Evolutionary conservation across 2,888 invertebrate genomes (phyloP).

Genomic region (Gastracanthus pulcherrimus): DNA sequence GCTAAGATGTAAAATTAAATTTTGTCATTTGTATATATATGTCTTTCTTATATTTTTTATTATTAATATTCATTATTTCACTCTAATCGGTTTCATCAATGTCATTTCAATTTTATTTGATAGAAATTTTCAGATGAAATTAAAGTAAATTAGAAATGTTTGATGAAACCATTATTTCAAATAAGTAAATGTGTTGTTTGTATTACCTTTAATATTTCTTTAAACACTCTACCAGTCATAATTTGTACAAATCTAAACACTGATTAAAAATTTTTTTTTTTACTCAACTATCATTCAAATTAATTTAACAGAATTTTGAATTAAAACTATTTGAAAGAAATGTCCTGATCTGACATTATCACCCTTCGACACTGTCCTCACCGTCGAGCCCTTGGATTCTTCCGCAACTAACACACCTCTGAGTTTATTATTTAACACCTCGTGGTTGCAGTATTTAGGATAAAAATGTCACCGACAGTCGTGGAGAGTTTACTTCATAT

Average conservation of each 20-base stretch:
- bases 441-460: conserved; percentile 66
- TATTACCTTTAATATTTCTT: neutral
- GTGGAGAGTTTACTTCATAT: conserved; percentile 38
- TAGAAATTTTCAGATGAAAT: no score
- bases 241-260: no score
- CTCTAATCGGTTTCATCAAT: no score
- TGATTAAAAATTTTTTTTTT: no score
- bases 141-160: neutral
- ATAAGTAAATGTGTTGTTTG: no score
- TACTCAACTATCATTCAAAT: no score
- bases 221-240: neutral
- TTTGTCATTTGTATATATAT: no score
- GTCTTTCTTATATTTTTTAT: no score
- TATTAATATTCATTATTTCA: no score
- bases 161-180: no score
- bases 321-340: conserved; percentile 40
- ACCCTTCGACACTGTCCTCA: conserved; percentile 45
- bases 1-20: no score
- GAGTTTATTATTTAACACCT: conserved; percentile 59
- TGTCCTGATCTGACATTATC: conserved; percentile 24
- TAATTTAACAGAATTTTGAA: neutral
- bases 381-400: conserved; percentile 53
- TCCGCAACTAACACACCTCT: conserved; percentile 65
- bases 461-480: conserved; percentile 55
- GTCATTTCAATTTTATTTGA: no score